Conservation (phyloP, 2,888 invertebrate genomes). For the Hirtodrosophila duncani region DNA sequence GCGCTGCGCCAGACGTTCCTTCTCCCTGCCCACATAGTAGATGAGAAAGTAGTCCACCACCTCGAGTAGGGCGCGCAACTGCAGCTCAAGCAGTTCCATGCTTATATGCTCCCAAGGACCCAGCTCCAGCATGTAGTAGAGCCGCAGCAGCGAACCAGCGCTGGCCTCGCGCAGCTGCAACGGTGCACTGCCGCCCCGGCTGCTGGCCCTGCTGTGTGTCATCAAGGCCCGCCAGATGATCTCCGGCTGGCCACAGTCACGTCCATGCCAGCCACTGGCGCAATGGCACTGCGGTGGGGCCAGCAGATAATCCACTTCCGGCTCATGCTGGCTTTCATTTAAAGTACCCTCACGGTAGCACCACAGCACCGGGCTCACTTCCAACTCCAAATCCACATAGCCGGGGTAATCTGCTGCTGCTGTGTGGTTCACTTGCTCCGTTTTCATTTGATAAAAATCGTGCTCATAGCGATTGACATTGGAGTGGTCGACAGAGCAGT, state of each 20-base stretch:
- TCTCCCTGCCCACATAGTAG: conserved; percentile 62
- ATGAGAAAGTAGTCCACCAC: conserved; percentile 84
- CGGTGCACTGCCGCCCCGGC: conserved; percentile 65
- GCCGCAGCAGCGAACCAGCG: conserved; percentile 76
- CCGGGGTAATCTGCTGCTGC: conserved; percentile 46
- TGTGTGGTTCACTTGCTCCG: conserved; percentile 44
- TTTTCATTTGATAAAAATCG: conserved; percentile 62
- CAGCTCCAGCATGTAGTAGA: conserved; percentile 81
- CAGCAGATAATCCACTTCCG: conserved; percentile 49
- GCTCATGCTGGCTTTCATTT: conserved; percentile 39
- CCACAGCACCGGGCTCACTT: conserved; percentile 50
- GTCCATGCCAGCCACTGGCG: conserved; percentile 82
- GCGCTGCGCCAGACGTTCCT: conserved; percentile 12
- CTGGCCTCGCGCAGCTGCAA: conserved; percentile 55
- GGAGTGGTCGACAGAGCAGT: conserved; percentile 34
- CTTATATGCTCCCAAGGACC: conserved; percentile 77
- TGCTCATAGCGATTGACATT: conserved; percentile 54
- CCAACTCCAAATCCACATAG: conserved; percentile 52
- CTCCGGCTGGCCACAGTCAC: conserved; percentile 84
- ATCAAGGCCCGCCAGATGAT: conserved; percentile 83
- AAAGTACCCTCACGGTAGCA: conserved; percentile 70
- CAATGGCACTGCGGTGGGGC: conserved; percentile 79
- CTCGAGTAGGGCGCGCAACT: conserved; percentile 81
- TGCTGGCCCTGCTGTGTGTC: conserved; percentile 71
- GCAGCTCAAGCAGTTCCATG: conserved; percentile 81